Base-by-base conservation (phyloP, 2,797 vertebrate species). In the Peromyscus eremicus region DNA sequence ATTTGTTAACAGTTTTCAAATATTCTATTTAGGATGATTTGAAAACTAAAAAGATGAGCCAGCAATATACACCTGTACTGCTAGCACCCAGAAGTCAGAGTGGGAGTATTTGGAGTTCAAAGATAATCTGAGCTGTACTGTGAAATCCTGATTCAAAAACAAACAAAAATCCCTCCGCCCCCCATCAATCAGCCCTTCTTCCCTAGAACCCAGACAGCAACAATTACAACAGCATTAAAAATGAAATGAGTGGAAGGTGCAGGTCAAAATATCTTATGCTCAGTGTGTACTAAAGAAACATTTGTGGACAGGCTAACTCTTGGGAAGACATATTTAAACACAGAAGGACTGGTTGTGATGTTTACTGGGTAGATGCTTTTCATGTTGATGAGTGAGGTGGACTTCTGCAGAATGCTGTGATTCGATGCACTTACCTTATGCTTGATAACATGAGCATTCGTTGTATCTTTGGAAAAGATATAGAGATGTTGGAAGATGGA, bases 381-480 rank as follows among this genome's bases (percentile, higher is more conserved):
- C n/a, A 14, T 68, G 16, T 52, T 52, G 23, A 94, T 66, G 32
- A 94, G 64, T 68, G 37, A 84, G 37, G 68, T 71, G 66, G 49
- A 23, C 60, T 96, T 91, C 91, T 57, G 71, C 6, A 66, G 17
- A 92, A 73, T 29, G 32, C 75, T 17, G 46, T 0, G 19, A 32
- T 75, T 55, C 60, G 34, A 43, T 27, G 83, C 37, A n/a, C 55
- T 71, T 79, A 40, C 34, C 10, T 92, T 92, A 73, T 25, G 37
- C n/a, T 29, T 87, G 60, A 76, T 92, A 73, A 49, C 55, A 77
- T 91, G 94, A 88, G 49, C 49, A 83, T 91, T 75, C 87, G 29
- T 66, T 71, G 23, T 60, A 14, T 76, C 77, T 75, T 66, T 93
- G 88, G 91, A 89, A 66, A 85, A 95, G 80, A 89, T 46, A 43